Evolutionary conservation across 1,140 invertebrate species (phyloP).

Genomic region (Zaprionus davidi): DNA sequence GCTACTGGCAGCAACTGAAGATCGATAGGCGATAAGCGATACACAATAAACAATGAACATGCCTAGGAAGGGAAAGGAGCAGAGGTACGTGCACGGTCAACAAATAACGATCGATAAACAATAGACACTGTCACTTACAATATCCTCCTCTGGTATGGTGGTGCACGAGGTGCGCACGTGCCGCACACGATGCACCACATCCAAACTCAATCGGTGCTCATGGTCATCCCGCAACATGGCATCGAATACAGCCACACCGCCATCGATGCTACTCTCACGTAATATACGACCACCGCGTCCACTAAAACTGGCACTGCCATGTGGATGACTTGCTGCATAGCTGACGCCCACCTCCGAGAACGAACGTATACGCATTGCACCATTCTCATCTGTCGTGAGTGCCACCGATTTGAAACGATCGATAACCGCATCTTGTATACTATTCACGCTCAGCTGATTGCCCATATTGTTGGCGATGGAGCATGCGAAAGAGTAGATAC

Average conservation of each 20-base stretch:
- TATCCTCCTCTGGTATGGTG: conserved; percentile 80
- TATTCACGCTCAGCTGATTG: conserved; percentile 76
- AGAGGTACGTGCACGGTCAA: neutral
- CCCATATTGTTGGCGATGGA: conserved; percentile 55
- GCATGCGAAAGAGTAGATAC: conserved; percentile 1
- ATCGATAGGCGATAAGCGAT: no score
- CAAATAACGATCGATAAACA: conserved; percentile 3
- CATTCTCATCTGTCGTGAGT: conserved; percentile 74
- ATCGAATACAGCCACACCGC: conserved; percentile 72
- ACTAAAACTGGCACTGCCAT: conserved; percentile 46
- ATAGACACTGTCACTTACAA: conserved; percentile 53
- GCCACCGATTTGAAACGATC: conserved; percentile 80
- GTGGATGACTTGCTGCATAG: conserved; percentile 43
- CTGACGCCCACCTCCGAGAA: conserved; percentile 73
- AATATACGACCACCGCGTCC: conserved; percentile 69
- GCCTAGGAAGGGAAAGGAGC: no score
- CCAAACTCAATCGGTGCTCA: conserved; percentile 76
- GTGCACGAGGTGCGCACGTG: conserved; percentile 79
- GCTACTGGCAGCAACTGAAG: no score
- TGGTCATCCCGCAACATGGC: conserved; percentile 65
- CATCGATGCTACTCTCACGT: conserved; percentile 72
- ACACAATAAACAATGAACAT: no score
- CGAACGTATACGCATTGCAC: conserved; percentile 78
- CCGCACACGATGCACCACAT: conserved; percentile 71
- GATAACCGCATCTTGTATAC: conserved; percentile 76